Conservation (phyloP, 64 coral and sea anemone species). For the Stylophora pistillata region DNA sequence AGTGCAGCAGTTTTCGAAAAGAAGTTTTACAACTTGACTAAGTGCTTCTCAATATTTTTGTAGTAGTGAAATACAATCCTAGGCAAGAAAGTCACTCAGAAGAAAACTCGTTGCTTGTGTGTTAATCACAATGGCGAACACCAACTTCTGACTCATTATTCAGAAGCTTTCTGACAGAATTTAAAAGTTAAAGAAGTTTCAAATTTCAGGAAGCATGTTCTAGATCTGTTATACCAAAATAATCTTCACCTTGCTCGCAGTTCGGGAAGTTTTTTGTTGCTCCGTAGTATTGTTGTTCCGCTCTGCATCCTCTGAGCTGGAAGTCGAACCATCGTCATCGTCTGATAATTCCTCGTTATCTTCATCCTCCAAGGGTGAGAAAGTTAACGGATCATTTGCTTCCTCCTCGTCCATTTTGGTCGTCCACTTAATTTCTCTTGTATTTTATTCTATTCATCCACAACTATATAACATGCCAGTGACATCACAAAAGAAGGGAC, state of each 20-base stretch:
- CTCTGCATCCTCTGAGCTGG: conserved; percentile 5
- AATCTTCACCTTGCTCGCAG: conserved; percentile 4
- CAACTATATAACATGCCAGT: background rate
- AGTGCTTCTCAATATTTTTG: too few species aligned
- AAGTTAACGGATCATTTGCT: background rate
- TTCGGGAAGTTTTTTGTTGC: conserved; percentile 4
- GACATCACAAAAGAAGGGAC: conserved; percentile 26
- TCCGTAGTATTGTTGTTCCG: background rate
- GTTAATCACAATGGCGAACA: too few species aligned
- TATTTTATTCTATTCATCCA: too few species aligned
- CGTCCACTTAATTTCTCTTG: background rate
- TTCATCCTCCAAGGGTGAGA: background rate
- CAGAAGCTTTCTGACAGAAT: too few species aligned
- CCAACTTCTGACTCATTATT: too few species aligned
- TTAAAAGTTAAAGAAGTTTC: too few species aligned
- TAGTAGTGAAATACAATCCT: too few species aligned
- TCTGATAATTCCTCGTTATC: background rate
- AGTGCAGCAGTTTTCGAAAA: too few species aligned
- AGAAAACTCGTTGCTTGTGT: too few species aligned
- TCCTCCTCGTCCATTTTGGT: conserved; percentile 6
- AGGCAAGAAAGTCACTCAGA: too few species aligned
- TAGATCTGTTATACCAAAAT: background rate
- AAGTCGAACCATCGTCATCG: background rate
- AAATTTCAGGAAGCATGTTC: background rate
- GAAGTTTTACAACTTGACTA: too few species aligned